A percentile compares a stretch with the other conserved stretches of the same genome.
These are phyloP conservation scores for Prinia subflava DNA, from an alignment of 2,113 vertebrate species.

Conservation along the genomic window DNA sequence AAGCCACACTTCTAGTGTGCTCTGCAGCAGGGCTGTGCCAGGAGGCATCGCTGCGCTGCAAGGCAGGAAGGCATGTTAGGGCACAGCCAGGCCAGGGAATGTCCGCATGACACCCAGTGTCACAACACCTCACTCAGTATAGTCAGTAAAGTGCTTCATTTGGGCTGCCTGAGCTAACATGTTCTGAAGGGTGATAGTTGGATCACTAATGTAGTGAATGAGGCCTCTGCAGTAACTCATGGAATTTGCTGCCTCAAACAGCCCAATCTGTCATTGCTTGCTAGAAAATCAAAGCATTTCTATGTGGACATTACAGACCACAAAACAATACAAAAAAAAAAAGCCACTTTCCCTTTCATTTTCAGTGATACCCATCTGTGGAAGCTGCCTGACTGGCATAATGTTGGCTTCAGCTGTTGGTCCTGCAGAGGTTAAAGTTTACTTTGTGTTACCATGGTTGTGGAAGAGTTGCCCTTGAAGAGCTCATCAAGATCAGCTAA, in stretches of 20 bases:
- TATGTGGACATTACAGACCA: not conserved
- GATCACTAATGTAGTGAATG: not conserved
- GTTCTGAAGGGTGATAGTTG: not conserved
- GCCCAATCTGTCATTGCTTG: not conserved
- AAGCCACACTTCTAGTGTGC: not conserved
- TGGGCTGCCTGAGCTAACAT: not conserved
- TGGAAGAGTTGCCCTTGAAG: not conserved
- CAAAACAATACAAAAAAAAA: not conserved
- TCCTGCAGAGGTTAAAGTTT: not conserved
- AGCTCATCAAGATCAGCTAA: not conserved
- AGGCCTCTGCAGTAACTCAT: not conserved
- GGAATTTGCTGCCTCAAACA: not conserved
- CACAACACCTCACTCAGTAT: not conserved
- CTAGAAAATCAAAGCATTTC: not conserved
- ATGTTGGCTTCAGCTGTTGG: not conserved
- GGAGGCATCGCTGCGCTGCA: fast-evolving
- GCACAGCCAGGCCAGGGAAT: not conserved
- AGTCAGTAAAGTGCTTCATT: not conserved
- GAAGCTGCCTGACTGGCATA: not conserved
- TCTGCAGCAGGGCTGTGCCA: not conserved
- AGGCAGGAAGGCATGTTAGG: not conserved
- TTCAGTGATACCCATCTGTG: not conserved
- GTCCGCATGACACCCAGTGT: not conserved
- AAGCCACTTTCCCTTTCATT: not conserved
- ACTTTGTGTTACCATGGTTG: not conserved